A percentile compares a stretch with the other conserved stretches of the same genome.
These are phyloP conservation scores for Hydrolagus colliei DNA, from an alignment of 2,797 vertebrate species.

Conservation along the genomic window DNA sequence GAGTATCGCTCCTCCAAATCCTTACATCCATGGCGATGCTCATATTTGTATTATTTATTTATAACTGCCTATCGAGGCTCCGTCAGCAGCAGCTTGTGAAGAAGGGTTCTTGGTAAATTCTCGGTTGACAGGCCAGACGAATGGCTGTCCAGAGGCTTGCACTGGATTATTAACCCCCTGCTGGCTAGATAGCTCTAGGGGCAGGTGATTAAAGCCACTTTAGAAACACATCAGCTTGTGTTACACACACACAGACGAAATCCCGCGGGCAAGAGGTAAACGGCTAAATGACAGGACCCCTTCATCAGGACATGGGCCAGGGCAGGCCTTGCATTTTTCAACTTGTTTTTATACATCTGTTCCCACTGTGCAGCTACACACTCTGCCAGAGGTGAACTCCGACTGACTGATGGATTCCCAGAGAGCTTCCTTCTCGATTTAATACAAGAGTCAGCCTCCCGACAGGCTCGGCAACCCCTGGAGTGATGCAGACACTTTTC, in stretches of 20 bases:
- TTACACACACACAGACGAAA: conserved; percentile 22
- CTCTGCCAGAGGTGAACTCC: conserved; percentile 16
- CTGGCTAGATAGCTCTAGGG: conserved; percentile 10
- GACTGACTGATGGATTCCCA: conserved; percentile 1
- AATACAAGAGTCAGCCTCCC: neutral
- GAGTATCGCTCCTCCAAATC: too few species aligned
- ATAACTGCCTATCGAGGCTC: too few species aligned
- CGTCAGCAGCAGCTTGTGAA: neutral
- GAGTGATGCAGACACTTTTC: too few species aligned
- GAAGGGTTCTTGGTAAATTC: neutral
- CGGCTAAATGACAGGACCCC: conserved; percentile 10
- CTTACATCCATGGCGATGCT: neutral
- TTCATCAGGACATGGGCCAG: conserved; percentile 18
- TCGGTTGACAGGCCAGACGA: conserved; percentile 2
- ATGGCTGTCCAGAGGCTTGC: conserved; percentile 21
- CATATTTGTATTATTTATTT: neutral
- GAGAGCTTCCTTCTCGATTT: neutral
- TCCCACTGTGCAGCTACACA: neutral
- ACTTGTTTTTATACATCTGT: conserved; percentile 5
- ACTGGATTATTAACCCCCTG: conserved; percentile 30
- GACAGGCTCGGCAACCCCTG: neutral
- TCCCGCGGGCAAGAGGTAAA: conserved; percentile 26
- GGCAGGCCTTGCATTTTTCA: neutral
- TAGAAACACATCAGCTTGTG: conserved; percentile 29
- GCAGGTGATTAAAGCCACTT: conserved; percentile 32